Percentiles rank a stretch among this genome's conserved stretches.
Evolutionary conservation across 2,888 invertebrate genomes (phyloP).

Genomic region (Palloptera scutellata): DNA sequence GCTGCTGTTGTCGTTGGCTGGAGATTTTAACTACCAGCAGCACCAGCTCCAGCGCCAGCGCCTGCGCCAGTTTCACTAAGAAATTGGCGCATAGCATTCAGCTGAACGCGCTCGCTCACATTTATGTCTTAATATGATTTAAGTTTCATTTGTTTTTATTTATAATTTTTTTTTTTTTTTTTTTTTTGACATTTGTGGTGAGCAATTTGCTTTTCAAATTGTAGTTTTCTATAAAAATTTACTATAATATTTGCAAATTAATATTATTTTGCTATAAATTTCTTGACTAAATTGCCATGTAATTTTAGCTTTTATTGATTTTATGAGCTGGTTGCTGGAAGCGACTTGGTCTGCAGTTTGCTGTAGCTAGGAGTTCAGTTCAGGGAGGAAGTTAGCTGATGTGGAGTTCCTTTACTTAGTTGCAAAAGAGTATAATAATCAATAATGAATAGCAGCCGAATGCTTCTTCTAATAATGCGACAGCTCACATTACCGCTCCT

Average conservation of each 20-base stretch:
- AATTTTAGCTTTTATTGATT: conserved; percentile 29
- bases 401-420: too few species aligned
- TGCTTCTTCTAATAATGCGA: too few species aligned
- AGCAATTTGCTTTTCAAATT: background rate
- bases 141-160: conserved; percentile 18
- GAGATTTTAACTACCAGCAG: too few species aligned
- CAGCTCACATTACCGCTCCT: too few species aligned
- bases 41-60: background rate
- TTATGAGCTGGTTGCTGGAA: too few species aligned
- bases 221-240: background rate
- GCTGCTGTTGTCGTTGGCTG: background rate
- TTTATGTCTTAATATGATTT: conserved; percentile 50
- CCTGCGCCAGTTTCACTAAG: background rate
- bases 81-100: conserved; percentile 23
- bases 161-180: too few species aligned
- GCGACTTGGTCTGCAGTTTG: too few species aligned
- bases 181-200: background rate
- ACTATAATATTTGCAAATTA: conserved; percentile 49
- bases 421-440: too few species aligned
- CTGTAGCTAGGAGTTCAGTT: too few species aligned
- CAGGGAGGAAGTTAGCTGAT: too few species aligned
- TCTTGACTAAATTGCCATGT: conserved; percentile 39
- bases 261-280: conserved; percentile 47
- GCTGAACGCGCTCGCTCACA: conserved; percentile 18
- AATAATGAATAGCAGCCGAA: too few species aligned